Evolutionary conservation across 2,888 invertebrate genomes (phyloP).

Genomic region (Lepeophtheirus nordmannii): DNA sequence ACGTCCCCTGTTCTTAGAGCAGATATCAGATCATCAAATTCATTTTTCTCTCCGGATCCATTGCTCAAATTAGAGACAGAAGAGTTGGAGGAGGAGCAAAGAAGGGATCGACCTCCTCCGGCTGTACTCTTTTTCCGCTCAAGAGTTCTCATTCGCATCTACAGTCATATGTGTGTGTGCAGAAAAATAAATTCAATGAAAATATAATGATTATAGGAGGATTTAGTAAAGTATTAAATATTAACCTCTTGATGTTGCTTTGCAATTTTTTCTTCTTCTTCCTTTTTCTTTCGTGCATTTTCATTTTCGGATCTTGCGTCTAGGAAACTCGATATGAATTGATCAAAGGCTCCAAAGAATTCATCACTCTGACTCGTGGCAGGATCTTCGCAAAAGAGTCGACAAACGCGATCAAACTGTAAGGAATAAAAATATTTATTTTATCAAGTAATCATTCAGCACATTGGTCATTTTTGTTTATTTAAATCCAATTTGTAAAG

Average conservation of each 20-base stretch:
- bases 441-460: neutral
- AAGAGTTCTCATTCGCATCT: slow-evolving; percentile 67
- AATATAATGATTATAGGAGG: slow-evolving; percentile 4
- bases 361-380: slow-evolving; percentile 67
- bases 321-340: slow-evolving; percentile 60
- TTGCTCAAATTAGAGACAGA: slow-evolving; percentile 23
- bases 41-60: slow-evolving; percentile 46
- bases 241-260: slow-evolving; percentile 24
- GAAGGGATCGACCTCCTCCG: slow-evolving; percentile 35
- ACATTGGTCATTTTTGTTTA: too few species aligned
- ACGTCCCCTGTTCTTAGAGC: slow-evolving; percentile 85
- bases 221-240: too few species aligned
- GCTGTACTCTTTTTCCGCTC: slow-evolving; percentile 66
- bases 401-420: slow-evolving; percentile 69
- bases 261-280: slow-evolving; percentile 63
- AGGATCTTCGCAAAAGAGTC: slow-evolving; percentile 72
- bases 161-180: too few species aligned
- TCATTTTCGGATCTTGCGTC: slow-evolving; percentile 80
- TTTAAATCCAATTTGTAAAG: too few species aligned
- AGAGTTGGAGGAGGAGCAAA: slow-evolving; percentile 7
- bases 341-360: slow-evolving; percentile 80
- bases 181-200: slow-evolving; percentile 29
- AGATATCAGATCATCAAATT: slow-evolving; percentile 89
- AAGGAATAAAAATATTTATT: slow-evolving; percentile 27
- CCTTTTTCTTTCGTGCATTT: slow-evolving; percentile 59